Percentiles rank a stretch among this genome's conserved stretches.
Evolutionary conservation across 2,113 vertebrate species (phyloP).

Genomic region (Podocnemis expansa): DNA sequence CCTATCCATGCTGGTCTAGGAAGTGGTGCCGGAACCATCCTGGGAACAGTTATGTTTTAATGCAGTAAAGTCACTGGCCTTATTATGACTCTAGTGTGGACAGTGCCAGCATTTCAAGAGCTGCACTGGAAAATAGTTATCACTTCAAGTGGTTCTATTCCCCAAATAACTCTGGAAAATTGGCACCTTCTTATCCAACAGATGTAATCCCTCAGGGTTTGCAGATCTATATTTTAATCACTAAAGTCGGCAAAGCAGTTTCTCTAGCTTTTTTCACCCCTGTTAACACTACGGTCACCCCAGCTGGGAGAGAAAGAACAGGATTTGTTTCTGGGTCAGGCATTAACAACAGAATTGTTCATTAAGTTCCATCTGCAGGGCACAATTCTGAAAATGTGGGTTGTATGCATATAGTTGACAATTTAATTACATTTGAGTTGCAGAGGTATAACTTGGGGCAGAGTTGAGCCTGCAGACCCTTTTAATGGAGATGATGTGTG

Average conservation of each 20-base stretch:
- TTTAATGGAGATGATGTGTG: not conserved
- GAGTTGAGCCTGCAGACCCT: not conserved
- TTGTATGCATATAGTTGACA: not conserved
- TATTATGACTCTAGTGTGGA: accelerated
- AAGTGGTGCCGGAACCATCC: not conserved
- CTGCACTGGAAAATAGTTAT: not conserved
- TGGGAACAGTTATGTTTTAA: accelerated
- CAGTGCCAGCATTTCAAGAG: not conserved
- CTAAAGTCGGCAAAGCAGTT: not conserved
- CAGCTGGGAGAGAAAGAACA: not conserved
- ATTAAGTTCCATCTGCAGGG: not conserved
- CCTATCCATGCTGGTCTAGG: not conserved
- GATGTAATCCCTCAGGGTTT: not conserved
- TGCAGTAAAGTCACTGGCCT: not conserved
- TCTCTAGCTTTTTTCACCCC: not conserved
- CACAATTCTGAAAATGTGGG: not conserved
- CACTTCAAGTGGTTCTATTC: not conserved
- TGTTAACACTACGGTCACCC: not conserved
- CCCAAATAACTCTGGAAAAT: not conserved
- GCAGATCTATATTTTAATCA: not conserved
- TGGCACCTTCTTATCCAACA: not conserved
- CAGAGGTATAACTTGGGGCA: not conserved
- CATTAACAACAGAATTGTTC: accelerated
- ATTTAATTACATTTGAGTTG: not conserved
- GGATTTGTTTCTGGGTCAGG: not conserved